Conservation (phyloP, 2,888 invertebrate species). For the Chalcis sispes region DNA sequence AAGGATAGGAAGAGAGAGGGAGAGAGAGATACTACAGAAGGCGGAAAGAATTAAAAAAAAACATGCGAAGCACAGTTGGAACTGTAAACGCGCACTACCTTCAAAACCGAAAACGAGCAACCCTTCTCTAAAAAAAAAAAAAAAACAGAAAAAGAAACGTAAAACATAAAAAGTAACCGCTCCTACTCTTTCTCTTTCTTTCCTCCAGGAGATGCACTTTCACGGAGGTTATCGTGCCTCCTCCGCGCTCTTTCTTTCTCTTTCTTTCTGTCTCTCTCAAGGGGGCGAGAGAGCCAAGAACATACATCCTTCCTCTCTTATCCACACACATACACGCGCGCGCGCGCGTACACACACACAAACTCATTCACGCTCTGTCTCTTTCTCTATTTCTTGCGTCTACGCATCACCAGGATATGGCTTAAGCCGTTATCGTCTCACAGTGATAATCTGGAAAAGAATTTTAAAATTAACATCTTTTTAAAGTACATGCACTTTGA, state of each 20-base stretch:
- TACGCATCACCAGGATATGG: too few species aligned
- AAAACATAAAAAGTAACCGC: neutral
- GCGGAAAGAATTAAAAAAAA: slow-evolving; percentile 21
- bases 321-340: neutral
- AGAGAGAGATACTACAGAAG: neutral
- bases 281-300: slow-evolving; percentile 26
- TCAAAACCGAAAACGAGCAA: too few species aligned
- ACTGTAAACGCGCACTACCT: too few species aligned
- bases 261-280: slow-evolving; percentile 23
- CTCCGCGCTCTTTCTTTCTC: neutral
- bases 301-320: slow-evolving; percentile 40
- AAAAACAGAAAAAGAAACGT: neutral
- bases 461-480: too few species aligned
- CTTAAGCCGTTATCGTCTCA: too few species aligned
- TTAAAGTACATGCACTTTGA: too few species aligned
- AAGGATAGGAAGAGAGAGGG: neutral
- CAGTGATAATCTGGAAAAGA: too few species aligned
- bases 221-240: slow-evolving; percentile 50
- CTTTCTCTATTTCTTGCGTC: neutral
- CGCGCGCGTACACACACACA: neutral
- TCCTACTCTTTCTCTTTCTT: neutral
- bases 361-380: neutral
- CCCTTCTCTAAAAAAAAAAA: slow-evolving; percentile 16
- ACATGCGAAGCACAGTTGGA: neutral
- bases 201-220: slow-evolving; percentile 56